phyloP scores from a whole-genome alignment of 2,888 invertebrate genomes.

The Invenusta paracnida region DNA sequence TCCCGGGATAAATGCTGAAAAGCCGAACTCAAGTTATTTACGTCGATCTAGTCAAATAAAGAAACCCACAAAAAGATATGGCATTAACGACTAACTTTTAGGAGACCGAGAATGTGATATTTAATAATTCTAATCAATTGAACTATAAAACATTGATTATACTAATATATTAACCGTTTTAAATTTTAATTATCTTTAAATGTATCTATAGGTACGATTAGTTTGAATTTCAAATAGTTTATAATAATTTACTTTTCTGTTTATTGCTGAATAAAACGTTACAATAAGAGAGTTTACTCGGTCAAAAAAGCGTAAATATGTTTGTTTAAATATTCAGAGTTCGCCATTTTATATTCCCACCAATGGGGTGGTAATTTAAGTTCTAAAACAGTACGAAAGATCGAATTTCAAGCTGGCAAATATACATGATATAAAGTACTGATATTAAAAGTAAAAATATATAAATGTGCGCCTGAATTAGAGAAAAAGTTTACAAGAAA shows the following conservation, averaged over 20 bases:
- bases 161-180: background rate
- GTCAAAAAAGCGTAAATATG: no score
- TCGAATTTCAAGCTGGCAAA: no score
- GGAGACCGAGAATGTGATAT: background rate
- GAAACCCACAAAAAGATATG: background rate
- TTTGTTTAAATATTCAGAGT: no score
- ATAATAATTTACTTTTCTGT: background rate
- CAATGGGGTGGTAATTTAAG: no score
- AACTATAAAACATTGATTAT: background rate
- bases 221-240: background rate
- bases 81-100: background rate
- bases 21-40: background rate
- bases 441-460: no score
- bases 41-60: background rate
- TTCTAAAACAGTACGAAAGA: no score
- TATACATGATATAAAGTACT: no score
- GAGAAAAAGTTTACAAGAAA: no score
- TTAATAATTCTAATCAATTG: background rate
- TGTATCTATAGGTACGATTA: background rate
- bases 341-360: no score
- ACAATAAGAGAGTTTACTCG: no score
- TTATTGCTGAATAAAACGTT: background rate
- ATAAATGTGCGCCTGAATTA: no score
- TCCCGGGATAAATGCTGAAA: background rate
- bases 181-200: background rate